Base-by-base conservation (phyloP, 2,113 vertebrate species). In the Pseudopipra pipra region DNA sequence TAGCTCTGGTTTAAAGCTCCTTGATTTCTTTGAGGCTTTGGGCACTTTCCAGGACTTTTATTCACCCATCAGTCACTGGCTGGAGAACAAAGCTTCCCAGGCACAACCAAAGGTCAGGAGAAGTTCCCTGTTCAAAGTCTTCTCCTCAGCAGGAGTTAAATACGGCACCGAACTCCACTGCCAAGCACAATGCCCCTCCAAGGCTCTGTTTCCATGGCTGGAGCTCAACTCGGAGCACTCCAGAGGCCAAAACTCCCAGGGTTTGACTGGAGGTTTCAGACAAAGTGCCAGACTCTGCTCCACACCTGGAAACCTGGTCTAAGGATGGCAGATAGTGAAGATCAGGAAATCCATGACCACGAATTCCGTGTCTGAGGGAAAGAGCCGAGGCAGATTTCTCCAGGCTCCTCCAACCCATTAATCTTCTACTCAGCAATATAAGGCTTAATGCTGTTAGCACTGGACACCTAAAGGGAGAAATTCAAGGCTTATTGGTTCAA, bases 81-180 rank as follows among this genome's bases (percentile, higher is more conserved):
- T 81, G 55, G 43, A 92, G 93, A 88, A 59, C 31, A 84, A 91
- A 95, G 68, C 7, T 0, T 46, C 73, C 33, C 63, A 79, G 28
- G 51, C 15, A 41, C 16, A 70, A 73, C 20, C 51, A 30, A 71
- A 92, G 89, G 87, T 90, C 89, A 63, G 25, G 75, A 73, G 58
- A 76, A 41, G 63, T 66, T 80, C 79, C 76, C 68, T 18, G 44
- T 61, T 92, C 89, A 84, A 89, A 92, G 84, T 14, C 37, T 28
- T 72, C 49, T 77, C 25, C 86, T 71, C 91, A 77, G 86, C 68
- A 63, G 76, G 76, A 61, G 55, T 77, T 92, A 84, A 96, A 81
- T 35, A 6, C 7, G 3, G 49, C 84, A 51, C 73, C 63, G 52
- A 62, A 66, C 63, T 84, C 86, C 76, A 27, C 12, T 4, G 2